A percentile compares a stretch with the other conserved stretches of the same genome.
Evolutionary conservation across 2,888 invertebrate species (phyloP).

Genomic region (Drosophila neotestacea): DNA sequence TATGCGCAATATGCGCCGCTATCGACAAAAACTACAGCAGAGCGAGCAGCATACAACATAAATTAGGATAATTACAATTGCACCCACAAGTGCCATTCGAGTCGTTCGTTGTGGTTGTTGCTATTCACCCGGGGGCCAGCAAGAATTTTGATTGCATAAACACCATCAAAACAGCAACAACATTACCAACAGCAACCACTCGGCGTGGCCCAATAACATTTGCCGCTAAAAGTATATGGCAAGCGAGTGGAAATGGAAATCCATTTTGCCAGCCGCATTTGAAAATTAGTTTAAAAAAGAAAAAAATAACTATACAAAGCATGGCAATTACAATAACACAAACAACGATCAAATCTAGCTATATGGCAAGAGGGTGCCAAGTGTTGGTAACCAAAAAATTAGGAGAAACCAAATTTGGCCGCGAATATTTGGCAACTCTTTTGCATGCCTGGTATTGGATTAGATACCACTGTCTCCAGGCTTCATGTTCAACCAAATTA

Average conservation of each 20-base stretch:
- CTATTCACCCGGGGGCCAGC: slow-evolving; percentile 44
- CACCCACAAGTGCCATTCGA: slow-evolving; percentile 80
- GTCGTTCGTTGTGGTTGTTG: slow-evolving; percentile 34
- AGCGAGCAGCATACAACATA: slow-evolving; percentile 64
- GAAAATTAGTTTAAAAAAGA: slow-evolving; percentile 67
- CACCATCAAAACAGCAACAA: slow-evolving; percentile 32
- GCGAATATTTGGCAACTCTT: slow-evolving; percentile 74
- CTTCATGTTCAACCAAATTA: slow-evolving; percentile 67
- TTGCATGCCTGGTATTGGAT: slow-evolving; percentile 57
- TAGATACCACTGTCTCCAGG: slow-evolving; percentile 46
- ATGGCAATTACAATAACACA: slow-evolving; percentile 64
- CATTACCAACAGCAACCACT: slow-evolving; percentile 26
- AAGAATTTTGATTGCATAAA: slow-evolving; percentile 81
- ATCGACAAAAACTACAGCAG: slow-evolving; percentile 20
- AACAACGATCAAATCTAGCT: slow-evolving; percentile 29
- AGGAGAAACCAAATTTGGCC: slow-evolving; percentile 66
- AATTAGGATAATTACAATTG: slow-evolving; percentile 82
- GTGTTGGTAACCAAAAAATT: slow-evolving; percentile 52
- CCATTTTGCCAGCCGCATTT: slow-evolving; percentile 54
- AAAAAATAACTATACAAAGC: slow-evolving; percentile 24
- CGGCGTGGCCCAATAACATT: slow-evolving; percentile 57
- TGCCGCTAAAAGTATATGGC: slow-evolving; percentile 58
- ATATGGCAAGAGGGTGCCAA: slow-evolving; percentile 49
- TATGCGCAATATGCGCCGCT: slow-evolving; percentile 36
- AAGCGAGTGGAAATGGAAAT: slow-evolving; percentile 71